Evolutionary conservation across 2,113 vertebrate genomes (phyloP), one percentile per base, ranked within the genome.

Genomic region (Apodemus sylvaticus): DNA sequence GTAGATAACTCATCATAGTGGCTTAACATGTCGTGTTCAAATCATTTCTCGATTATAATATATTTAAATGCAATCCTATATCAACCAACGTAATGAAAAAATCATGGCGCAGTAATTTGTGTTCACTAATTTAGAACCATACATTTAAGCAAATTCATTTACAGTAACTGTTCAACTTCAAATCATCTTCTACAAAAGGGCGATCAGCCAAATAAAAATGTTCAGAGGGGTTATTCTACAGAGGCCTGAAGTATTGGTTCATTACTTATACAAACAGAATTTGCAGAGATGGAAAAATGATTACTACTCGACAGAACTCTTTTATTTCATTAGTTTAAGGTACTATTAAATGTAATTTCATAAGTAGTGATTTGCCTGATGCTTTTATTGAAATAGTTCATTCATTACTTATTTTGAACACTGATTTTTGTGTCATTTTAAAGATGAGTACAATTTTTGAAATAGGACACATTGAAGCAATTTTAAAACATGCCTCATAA

Each of bases 41-140:
- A 97, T 98, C 93, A 93, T 86, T 96, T 87, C 97, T 93, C 95
- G 91, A 93, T 94, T 95, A 95, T 96, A 96, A 96, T 96, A 93
- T 79, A 97, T 96, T 97, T 96, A 97, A 97, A 97, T 97, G 85
- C 24, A 96, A 93, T 97, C 62, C 89, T 95, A 31, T 94, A 96
- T 96, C 95, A 97, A 74, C 85, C 39, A 62, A 87, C 95, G 97
- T 85, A 96, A 94, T 96, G 96, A 97, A 93, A 68, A 97, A 97
- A 97, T 97, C 94, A 93, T 93, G 91, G 91, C 68, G 17, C 82
- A 96, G 2, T 95, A 95, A 98, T 96, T 96, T 91, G 95, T 88
- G 86, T 94, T 97, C 96, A 68, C 91, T 95, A 93, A 97, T 97
- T 97, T 97, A 94, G 94, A 97, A 76, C 48, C 83, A 96, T 95